phyloP scores from a whole-genome alignment of 2,113 vertebrate genomes.

The Siniperca knerii region DNA sequence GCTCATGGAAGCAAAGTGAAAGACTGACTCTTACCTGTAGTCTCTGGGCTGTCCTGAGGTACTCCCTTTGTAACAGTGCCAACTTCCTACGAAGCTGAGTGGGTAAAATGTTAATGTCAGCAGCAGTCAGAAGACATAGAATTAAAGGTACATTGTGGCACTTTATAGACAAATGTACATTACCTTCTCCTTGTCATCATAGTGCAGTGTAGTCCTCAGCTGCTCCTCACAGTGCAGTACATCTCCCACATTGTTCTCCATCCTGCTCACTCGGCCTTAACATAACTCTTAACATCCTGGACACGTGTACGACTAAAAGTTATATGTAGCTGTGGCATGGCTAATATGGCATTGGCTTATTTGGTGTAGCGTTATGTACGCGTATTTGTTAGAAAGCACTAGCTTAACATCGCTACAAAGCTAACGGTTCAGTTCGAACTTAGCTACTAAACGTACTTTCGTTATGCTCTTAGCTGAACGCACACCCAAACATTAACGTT shows the following conservation, averaged over 20 bases:
- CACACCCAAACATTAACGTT: not conserved
- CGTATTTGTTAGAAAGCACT: not conserved
- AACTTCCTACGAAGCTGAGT: conserved; percentile 79
- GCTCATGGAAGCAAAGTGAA: not conserved
- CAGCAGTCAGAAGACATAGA: not conserved
- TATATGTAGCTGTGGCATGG: not conserved
- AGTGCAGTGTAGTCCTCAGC: conserved; percentile 67
- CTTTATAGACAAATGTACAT: not conserved
- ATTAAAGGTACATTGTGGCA: not conserved
- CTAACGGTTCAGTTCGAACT: not conserved
- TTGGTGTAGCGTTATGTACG: not conserved
- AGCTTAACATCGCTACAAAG: not conserved
- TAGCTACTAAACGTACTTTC: not conserved
- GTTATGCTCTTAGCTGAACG: not conserved
- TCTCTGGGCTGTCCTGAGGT: conserved; percentile 76
- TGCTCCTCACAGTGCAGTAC: conserved; percentile 62
- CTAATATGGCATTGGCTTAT: not conserved
- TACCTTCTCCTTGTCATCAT: conserved; percentile 80
- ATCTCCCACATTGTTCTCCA: conserved; percentile 51
- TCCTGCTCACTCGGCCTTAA: conserved; percentile 27
- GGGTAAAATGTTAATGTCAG: not conserved
- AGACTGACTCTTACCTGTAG: conserved; percentile 68
- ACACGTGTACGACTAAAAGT: not conserved
- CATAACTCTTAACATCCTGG: not conserved
- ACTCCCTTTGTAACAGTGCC: conserved; percentile 76